These are phyloP conservation scores for Tachystola acroxantha DNA, from an alignment of 2,888 invertebrate species.

Conservation along the genomic window DNA sequence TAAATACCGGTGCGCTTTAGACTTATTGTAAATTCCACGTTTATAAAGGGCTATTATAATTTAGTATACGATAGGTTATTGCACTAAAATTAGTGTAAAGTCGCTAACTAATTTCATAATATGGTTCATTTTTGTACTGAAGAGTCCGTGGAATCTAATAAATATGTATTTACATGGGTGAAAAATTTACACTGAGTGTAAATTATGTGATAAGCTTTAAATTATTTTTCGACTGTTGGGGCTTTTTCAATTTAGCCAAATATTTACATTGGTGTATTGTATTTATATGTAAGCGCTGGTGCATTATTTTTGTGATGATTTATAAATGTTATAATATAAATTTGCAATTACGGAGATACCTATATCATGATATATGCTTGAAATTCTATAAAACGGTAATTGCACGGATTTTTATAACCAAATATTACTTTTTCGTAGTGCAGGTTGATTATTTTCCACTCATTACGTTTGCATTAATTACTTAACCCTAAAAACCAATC, in stretches of 20 bases:
- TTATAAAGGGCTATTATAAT: conserved; percentile 26
- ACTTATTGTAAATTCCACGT: conserved; percentile 38
- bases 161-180: conserved; percentile 25
- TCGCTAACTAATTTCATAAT: conserved; percentile 17
- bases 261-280: conserved; percentile 47
- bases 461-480: background rate
- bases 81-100: conserved; percentile 18
- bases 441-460: background rate
- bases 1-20: conserved; percentile 25
- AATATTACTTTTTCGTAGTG: background rate
- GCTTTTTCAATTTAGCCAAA: conserved; percentile 33
- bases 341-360: conserved; percentile 11
- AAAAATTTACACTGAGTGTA: conserved; percentile 47
- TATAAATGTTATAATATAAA: conserved; percentile 46
- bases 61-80: conserved; percentile 13
- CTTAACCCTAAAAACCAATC: too few species aligned
- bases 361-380: conserved; percentile 11
- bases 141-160: conserved; percentile 18
- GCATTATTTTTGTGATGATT: conserved; percentile 64
- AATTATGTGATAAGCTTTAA: conserved; percentile 69
- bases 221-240: conserved; percentile 64
- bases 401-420: background rate
- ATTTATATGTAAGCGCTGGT: conserved; percentile 46
- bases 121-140: conserved; percentile 16
- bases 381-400: background rate